Conservation (phyloP, 2,888 invertebrate species). For the Carabus problematicus region DNA sequence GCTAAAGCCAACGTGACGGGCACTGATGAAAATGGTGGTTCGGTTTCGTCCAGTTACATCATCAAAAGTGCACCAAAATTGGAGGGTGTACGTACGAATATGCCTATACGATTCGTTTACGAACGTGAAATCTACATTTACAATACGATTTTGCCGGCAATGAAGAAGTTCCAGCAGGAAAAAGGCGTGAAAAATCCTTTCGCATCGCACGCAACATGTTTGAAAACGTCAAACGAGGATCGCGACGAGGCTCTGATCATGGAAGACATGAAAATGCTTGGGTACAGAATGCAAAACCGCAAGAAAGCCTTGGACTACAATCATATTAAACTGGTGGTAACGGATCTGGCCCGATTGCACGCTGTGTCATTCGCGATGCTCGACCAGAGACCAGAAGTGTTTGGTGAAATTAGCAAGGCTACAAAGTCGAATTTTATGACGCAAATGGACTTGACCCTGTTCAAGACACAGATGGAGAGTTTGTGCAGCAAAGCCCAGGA, state of each 20-base stretch:
- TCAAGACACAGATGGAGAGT: not conserved
- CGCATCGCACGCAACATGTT: constrained; percentile 42
- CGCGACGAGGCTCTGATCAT: constrained; percentile 49
- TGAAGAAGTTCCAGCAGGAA: constrained; percentile 47
- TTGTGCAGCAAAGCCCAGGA: constrained; percentile 38
- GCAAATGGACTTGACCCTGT: not conserved
- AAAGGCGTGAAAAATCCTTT: constrained; percentile 43
- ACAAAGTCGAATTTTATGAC: constrained; percentile 44
- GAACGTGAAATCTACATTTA: constrained; percentile 51
- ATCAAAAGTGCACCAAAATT: constrained; percentile 49
- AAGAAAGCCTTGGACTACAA: constrained; percentile 49
- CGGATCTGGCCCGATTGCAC: constrained; percentile 52
- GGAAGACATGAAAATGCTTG: constrained; percentile 48
- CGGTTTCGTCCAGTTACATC: constrained; percentile 42
- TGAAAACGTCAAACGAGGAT: constrained; percentile 43
- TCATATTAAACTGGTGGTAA: constrained; percentile 49
- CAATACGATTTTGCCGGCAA: constrained; percentile 47
- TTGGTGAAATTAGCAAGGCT: constrained; percentile 44
- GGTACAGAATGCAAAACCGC: constrained; percentile 47
- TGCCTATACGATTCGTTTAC: constrained; percentile 47
- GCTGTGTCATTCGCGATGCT: constrained; percentile 51
- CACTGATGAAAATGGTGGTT: constrained; percentile 33
- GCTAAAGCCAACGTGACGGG: constrained; percentile 45
- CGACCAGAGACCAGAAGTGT: constrained; percentile 48
- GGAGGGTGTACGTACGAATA: constrained; percentile 45